A percentile compares a stretch with the other conserved stretches of the same genome.
Conservation (phyloP, 2,113 vertebrate species). For the Helogale parvula region DNA sequence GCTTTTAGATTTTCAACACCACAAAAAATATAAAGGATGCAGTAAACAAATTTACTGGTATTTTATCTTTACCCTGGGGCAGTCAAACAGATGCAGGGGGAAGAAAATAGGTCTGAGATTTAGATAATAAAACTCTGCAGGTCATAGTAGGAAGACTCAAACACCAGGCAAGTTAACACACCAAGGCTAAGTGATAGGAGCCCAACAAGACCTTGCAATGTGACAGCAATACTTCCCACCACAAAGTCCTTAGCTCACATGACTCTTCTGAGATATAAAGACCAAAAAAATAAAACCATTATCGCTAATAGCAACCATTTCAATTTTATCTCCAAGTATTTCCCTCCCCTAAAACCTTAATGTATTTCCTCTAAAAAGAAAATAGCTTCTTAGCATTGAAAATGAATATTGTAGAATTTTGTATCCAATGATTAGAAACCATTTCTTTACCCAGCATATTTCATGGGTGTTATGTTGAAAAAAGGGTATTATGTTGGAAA, state of each 20-base stretch:
- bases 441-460: neutral
- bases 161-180: neutral
- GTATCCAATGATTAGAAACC: neutral
- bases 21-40: neutral
- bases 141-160: neutral
- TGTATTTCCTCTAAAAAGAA: slow-evolving; percentile 17
- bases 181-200: neutral
- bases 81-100: neutral
- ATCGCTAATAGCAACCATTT: neutral
- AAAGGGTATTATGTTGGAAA: neutral
- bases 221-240: neutral
- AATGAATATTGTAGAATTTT: neutral
- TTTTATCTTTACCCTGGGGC: neutral
- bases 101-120: neutral
- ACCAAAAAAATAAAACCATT: neutral
- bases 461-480: neutral
- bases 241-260: neutral
- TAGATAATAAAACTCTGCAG: neutral
- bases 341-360: slow-evolving; percentile 11
- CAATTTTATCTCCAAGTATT: neutral
- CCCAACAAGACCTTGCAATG: neutral
- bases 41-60: neutral
- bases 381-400: neutral
- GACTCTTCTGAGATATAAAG: neutral
- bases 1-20: neutral